Evolutionary conservation across 2,797 vertebrate species (phyloP), one percentile per base, ranked within the genome.

Genomic region (Mus spretus): DNA sequence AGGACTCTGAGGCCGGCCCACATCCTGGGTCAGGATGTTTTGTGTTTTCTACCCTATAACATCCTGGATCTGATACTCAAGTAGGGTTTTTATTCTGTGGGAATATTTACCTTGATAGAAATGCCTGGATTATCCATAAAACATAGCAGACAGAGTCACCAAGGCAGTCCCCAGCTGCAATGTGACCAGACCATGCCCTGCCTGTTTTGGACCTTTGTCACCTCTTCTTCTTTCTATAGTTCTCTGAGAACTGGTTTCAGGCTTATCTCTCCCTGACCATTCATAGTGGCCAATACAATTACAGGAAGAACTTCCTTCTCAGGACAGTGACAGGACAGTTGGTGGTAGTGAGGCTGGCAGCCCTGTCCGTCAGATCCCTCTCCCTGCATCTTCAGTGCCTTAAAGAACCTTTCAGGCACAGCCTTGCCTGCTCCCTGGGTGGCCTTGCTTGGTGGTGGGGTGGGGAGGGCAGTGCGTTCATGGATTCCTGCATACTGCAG

Each of bases 21-120:
- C 9, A 50, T n/a, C 34, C 28, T 24, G n/a, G 10, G 47, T 50
- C 6, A 50, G 47, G 47, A 50, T 50, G 47, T 44, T 75, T 96
- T 47, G 44, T n/a, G 20, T 40, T 40, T 74, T 74, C 14, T 74
- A 37, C 65, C 13, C 26, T 53, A 7, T 50, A 31, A 31, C 55
- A 59, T 77, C 19, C n/a, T 83, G 6, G 70, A 81, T 90, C 79
- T 57, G 63, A 80, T 34, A 28, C 28, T 88, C 15, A 67, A 37
- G 74, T 22, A 67, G 24, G 75, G 74, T 17, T 88, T 96, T 92
- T 75, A 50, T 79, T 94, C 44, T 83, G 55, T 77, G 55, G 24
- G 24, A 74, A 34, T 65, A 81, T 55, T 79, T 74, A 83, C 34
- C 1, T 53, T 47, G 57, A 89, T 63, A 28, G 74, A 75, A 93